Conservation (phyloP, 2,113 vertebrate species). For the Rhynchomys soricoides region DNA sequence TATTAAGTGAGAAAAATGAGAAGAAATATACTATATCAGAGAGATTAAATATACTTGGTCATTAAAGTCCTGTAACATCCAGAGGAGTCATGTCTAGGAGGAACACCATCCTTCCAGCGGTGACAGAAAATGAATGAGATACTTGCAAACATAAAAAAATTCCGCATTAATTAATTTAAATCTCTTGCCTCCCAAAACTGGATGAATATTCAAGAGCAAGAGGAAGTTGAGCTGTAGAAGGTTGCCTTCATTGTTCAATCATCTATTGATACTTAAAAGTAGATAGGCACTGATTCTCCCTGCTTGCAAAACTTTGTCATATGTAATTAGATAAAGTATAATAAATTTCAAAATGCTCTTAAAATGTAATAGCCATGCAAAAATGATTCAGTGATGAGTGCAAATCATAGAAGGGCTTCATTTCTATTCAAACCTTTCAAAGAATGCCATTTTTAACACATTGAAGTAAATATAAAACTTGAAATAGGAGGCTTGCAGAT, state of each 20-base stretch:
- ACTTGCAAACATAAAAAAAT: slow-evolving; percentile 35
- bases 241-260: neutral
- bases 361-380: neutral
- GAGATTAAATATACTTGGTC: slow-evolving; percentile 61
- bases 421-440: neutral
- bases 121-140: slow-evolving; percentile 54
- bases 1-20: slow-evolving; percentile 42
- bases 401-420: neutral
- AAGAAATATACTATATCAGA: neutral
- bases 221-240: neutral
- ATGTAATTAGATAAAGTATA: neutral
- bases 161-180: slow-evolving; percentile 36
- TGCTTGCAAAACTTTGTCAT: slow-evolving; percentile 20
- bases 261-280: slow-evolving; percentile 9
- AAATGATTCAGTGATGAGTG: neutral
- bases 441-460: neutral
- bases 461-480: neutral
- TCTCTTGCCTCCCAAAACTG: neutral
- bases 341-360: neutral
- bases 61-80: slow-evolving; percentile 12
- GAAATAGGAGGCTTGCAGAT: neutral
- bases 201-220: slow-evolving; percentile 38
- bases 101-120: neutral
- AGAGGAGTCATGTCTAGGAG: slow-evolving; percentile 35
- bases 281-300: neutral